A percentile compares a stretch with the other conserved stretches of the same genome.
Conservation (phyloP, 2,113 vertebrate species). For the Porphyrio hochstetteri region DNA sequence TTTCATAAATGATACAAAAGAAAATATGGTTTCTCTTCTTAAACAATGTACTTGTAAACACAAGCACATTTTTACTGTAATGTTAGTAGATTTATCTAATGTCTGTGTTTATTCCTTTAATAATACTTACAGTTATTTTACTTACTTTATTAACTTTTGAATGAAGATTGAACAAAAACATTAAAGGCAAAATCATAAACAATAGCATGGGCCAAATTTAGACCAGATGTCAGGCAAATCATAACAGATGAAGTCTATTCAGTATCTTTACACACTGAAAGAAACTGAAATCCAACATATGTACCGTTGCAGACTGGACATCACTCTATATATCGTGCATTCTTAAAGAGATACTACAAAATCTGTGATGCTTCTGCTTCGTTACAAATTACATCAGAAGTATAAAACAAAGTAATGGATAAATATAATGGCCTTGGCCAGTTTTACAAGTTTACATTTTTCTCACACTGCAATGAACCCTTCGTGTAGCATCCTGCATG, state of each 20-base stretch:
- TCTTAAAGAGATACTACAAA: neutral
- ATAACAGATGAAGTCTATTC: neutral
- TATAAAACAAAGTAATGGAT: neutral
- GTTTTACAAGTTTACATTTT: neutral
- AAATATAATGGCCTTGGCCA: neutral
- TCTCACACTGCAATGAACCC: neutral
- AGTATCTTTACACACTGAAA: neutral
- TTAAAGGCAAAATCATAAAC: neutral
- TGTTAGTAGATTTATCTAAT: neutral
- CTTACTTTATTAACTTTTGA: neutral
- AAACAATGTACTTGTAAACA: neutral
- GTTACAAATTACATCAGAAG: neutral
- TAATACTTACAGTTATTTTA: neutral
- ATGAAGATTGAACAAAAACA: slow-evolving; percentile 1
- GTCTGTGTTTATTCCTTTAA: neutral
- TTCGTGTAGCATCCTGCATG: neutral
- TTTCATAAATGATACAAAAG: neutral
- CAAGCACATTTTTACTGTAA: neutral
- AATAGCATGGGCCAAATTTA: neutral
- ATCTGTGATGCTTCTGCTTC: neutral
- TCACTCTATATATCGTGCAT: accelerated
- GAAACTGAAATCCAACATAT: neutral
- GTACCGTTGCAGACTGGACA: neutral
- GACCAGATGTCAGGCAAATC: neutral
- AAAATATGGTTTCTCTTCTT: neutral